Evolutionary conservation across 1,140 invertebrate species (phyloP), one percentile per base, ranked within the genome.

Genomic region (Atta texana): DNA sequence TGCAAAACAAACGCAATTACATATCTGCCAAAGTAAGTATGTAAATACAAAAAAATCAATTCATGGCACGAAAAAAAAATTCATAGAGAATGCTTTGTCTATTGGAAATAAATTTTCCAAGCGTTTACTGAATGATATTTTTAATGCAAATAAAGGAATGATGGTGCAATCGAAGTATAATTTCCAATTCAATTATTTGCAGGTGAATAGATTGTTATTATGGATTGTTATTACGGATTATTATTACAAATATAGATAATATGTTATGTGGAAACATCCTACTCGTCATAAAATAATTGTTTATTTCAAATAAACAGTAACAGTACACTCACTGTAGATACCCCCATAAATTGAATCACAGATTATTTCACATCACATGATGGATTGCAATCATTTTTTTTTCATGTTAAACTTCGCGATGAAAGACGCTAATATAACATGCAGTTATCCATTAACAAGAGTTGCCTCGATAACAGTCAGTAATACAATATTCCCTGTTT

Each of bases 271-370:
- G 85, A 88, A 66, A 86, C 49, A 57, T 82, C 53, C 74, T 63
- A 18, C 49, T 64, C 53, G 59, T 78, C 80, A 81, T 77, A 88
- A 89, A 93, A 87, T 72, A 85, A 93, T 93, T 93, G 93, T 93
- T 88, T 89, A 88, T 89, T 89, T 90, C 89, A 84, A 66, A 91
- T 91, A n/a, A n/a, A n/a, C n/a, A n/a, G 78, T 81, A 85, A 86
- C 80, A 28, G 16, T 68, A 16, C 28, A 14, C 57, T 7, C 24
- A 28, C 34, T 44, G 8, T 10, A 39, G 59, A 1, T 57, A 6
- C 39, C n/a, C 68, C 12, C 21, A 71, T 88, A 91, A 89, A 91
- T 91, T 80, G 53, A 0, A 16, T 18, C 14, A 51, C 69, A 39
- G 49, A 84, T 55, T 24, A 84, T 82, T 82, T 74, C 4, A 87